A percentile compares a stretch with the other conserved stretches of the same genome.
phyloP scores from a whole-genome alignment of 2,797 vertebrate species.

The Remorina albescens region DNA sequence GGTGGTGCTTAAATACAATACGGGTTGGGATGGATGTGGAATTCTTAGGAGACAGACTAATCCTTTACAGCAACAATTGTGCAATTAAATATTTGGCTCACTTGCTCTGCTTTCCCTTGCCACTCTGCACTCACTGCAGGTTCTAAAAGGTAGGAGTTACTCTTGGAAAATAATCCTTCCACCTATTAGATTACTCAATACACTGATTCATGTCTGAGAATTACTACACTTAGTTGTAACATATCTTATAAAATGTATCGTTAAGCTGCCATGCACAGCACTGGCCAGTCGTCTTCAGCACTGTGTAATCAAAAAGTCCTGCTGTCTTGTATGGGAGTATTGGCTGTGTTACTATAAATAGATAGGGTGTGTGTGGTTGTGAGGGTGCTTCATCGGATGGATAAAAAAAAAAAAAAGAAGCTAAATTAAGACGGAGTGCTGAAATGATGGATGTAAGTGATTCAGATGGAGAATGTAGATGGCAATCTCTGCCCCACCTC shows the following conservation, averaged over 20 bases:
- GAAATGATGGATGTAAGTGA: slow-evolving; percentile 68
- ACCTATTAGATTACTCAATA: slow-evolving; percentile 26
- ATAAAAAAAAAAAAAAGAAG: slow-evolving; percentile 60
- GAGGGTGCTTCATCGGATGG: slow-evolving; percentile 52
- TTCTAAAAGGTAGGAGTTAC: slow-evolving; percentile 46
- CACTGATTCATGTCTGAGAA: slow-evolving; percentile 10
- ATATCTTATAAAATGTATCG: neutral
- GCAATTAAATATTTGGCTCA: slow-evolving; percentile 77
- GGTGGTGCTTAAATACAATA: slow-evolving; percentile 42
- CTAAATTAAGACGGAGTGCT: slow-evolving; percentile 71
- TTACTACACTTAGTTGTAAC: slow-evolving; percentile 6
- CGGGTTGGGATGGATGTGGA: slow-evolving; percentile 60
- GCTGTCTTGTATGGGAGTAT: slow-evolving; percentile 16
- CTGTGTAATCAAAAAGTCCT: slow-evolving; percentile 6
- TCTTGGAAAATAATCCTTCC: slow-evolving; percentile 36
- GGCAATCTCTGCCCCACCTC: slow-evolving; percentile 37
- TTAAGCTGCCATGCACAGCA: neutral
- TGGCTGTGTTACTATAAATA: slow-evolving; percentile 58
- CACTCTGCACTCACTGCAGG: slow-evolving; percentile 35
- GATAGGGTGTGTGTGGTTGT: slow-evolving; percentile 4
- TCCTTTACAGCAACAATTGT: slow-evolving; percentile 72
- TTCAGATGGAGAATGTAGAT: slow-evolving; percentile 64
- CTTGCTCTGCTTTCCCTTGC: slow-evolving; percentile 47
- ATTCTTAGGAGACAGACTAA: slow-evolving; percentile 69
- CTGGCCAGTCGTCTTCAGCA: neutral